Evolutionary conservation across 2,797 vertebrate species (phyloP), one percentile per base, ranked within the genome.

Genomic region (Takifugu ocellatus): DNA sequence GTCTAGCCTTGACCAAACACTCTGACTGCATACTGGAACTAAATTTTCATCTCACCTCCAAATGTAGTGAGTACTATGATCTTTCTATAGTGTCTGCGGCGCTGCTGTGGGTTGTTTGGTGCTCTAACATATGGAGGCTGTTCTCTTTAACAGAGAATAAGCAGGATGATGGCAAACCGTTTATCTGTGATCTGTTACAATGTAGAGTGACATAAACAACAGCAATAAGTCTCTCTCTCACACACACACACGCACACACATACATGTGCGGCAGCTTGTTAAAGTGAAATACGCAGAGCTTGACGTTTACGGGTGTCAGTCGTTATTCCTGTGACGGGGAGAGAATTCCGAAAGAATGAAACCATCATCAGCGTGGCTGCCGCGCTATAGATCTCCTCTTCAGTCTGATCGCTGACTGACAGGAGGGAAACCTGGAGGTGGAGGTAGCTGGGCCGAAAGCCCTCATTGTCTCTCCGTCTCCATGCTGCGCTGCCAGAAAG

Each of bases 331-430:
- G n/a, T 83, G 84, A 84, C 78, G 70, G 66, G 63, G 46, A 54
- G 56, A 81, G 83, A 81, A 79, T 80, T 81, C 70, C 78, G 77
- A 80, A 58, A 59, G 74, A 83, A 75, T 80, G 65, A 81, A 83
- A 80, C 81, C 61, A 77, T 80, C 79, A 80, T 85, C 81, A 87
- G 67, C 72, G 67, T 67, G 64, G 75, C 68, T 27, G 51, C 52
- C 11, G 54, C 7, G 66, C 67, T 66, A 74, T 81, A 75, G 75
- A 79, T 88, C 78, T 51, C 25, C 65, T 51, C 70, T 29, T 25
- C 59, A 52, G 63, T 71, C 56, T 15, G 31, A 60, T 76, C 45
- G 5, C 68, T 65, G 75, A 74, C 63, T 79, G 81, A 82, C 78
- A 75, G 49, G 70, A 72, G 56, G 64, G 44, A 61, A 73, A 53